A percentile compares a stretch with the other conserved stretches of the same genome.
These are phyloP conservation scores for Entelurus aequoreus DNA, from an alignment of 2,113 vertebrate species.

Conservation along the genomic window DNA sequence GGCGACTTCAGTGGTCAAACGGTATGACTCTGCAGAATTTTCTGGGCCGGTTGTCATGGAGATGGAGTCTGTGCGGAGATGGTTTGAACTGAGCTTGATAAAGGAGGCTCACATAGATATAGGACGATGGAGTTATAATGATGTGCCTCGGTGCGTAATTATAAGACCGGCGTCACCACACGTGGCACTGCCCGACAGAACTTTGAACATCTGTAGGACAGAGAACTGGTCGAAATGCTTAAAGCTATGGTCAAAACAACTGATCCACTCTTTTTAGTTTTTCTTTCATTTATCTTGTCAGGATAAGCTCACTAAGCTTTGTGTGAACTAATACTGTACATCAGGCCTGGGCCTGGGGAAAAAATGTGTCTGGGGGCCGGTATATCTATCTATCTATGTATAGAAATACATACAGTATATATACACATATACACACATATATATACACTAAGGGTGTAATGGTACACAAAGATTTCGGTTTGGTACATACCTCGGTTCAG, in stretches of 20 bases:
- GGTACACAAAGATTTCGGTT: too few relatives aligned
- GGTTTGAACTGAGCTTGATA: background rate
- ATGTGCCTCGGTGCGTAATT: background rate
- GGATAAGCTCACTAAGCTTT: background rate
- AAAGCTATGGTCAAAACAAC: background rate
- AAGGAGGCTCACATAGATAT: background rate
- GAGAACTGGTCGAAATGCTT: conserved; percentile 2
- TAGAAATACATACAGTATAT: too few relatives aligned
- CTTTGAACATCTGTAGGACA: background rate
- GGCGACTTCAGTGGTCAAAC: background rate
- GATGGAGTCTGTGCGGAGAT: background rate
- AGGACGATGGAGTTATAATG: background rate
- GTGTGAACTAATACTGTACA: background rate
- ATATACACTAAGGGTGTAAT: too few relatives aligned
- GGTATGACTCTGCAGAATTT: background rate
- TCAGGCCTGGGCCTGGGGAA: too few relatives aligned
- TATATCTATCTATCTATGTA: too few relatives aligned
- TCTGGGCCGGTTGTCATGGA: background rate
- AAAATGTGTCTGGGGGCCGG: too few relatives aligned
- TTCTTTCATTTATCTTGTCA: background rate
- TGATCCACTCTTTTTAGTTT: background rate
- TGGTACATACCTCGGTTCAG: too few relatives aligned
- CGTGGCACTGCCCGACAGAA: background rate
- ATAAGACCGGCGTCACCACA: background rate
- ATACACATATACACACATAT: too few relatives aligned